Evolutionary conservation across 2,797 vertebrate genomes (phyloP).

Genomic region (Tolypeutes matacus): DNA sequence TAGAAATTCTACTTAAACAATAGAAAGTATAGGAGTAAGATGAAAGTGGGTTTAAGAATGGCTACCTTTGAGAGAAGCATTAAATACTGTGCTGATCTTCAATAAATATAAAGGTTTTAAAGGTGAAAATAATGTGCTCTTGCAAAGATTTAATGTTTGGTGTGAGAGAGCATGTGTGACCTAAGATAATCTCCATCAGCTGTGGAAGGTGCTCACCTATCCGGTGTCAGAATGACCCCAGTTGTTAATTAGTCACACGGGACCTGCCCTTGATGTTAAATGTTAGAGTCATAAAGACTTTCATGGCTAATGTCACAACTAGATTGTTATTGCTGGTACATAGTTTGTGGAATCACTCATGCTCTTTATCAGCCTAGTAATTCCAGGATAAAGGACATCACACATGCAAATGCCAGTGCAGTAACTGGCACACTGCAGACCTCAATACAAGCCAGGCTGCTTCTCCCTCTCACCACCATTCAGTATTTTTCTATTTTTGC

Average conservation of each 20-base stretch:
- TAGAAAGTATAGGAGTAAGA: background rate
- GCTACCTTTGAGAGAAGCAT: constrained; percentile 35
- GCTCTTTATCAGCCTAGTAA: constrained; percentile 59
- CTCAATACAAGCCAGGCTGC: constrained; percentile 21
- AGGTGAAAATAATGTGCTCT: constrained; percentile 36
- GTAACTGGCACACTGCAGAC: background rate
- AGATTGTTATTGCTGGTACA: constrained; percentile 67
- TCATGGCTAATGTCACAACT: constrained; percentile 62
- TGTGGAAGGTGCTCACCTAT: background rate
- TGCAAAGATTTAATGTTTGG: constrained; percentile 61
- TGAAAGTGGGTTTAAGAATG: constrained; percentile 3
- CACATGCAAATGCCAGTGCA: background rate
- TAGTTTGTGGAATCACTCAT: constrained; percentile 66
- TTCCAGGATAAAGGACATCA: constrained; percentile 59
- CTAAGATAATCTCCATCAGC: constrained; percentile 23
- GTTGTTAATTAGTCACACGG: constrained; percentile 71
- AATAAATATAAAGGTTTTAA: constrained; percentile 49
- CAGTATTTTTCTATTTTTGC: constrained; percentile 52
- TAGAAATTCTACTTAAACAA: background rate
- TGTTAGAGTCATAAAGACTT: constrained; percentile 62
- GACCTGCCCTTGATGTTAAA: constrained; percentile 71
- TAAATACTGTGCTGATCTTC: constrained; percentile 55
- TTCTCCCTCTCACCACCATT: background rate
- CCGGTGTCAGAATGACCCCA: constrained; percentile 62
- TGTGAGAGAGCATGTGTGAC: constrained; percentile 44